Evolutionary conservation across 2,113 vertebrate species (phyloP).

Genomic region (Phoxinus phoxinus): DNA sequence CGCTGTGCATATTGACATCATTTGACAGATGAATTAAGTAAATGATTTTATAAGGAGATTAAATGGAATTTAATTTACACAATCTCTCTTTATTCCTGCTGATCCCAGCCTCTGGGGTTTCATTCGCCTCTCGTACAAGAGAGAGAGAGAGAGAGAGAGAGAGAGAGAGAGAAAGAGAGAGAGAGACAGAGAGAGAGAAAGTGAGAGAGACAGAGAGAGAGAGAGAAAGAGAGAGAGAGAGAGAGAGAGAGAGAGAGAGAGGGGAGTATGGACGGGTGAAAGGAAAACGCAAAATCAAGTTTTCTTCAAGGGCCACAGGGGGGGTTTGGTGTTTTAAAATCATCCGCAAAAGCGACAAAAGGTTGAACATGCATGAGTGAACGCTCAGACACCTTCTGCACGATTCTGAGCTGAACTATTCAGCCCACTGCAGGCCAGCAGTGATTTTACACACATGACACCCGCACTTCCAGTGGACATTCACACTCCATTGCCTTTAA

Average conservation of each 20-base stretch:
- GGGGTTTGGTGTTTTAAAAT: slow-evolving; percentile 36
- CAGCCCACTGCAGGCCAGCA: slow-evolving; percentile 41
- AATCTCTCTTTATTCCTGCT: slow-evolving; percentile 75
- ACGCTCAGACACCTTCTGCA: slow-evolving; percentile 32
- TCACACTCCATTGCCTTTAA: slow-evolving; percentile 40
- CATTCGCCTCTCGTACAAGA: slow-evolving; percentile 48
- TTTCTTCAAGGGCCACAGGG: slow-evolving; percentile 48
- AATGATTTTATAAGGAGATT: slow-evolving; percentile 88
- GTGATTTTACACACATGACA: slow-evolving; percentile 27
- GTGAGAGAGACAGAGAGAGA: slow-evolving; percentile 48
- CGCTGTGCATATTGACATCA: slow-evolving; percentile 79
- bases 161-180: slow-evolving; percentile 50
- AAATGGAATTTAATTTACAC: slow-evolving; percentile 84
- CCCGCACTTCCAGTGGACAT: slow-evolving; percentile 37
- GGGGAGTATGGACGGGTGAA: slow-evolving; percentile 46
- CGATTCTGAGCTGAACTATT: slow-evolving; percentile 34
- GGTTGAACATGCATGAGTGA: slow-evolving; percentile 30
- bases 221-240: slow-evolving; percentile 53
- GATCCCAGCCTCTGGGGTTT: slow-evolving; percentile 68
- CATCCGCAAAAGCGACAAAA: slow-evolving; percentile 45
- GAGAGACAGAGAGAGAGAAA: slow-evolving; percentile 52
- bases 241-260: slow-evolving; percentile 47
- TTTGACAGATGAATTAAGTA: slow-evolving; percentile 86
- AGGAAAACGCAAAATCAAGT: slow-evolving; percentile 48
- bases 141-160: slow-evolving; percentile 43